Evolutionary conservation across 2,113 vertebrate species (phyloP).

Genomic region (Dermatemys mawii): DNA sequence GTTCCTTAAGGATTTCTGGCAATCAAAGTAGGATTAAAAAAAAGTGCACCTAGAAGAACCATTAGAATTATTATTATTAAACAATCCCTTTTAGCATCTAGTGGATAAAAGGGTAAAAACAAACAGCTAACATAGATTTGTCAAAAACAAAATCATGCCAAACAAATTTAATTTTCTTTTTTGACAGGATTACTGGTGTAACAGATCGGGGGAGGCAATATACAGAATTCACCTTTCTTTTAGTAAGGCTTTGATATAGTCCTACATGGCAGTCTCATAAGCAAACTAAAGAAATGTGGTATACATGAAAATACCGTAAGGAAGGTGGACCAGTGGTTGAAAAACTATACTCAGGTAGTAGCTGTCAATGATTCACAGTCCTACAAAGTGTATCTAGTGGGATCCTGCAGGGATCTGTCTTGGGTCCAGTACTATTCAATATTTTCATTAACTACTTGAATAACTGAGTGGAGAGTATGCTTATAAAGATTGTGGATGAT

Average conservation of each 20-base stretch:
- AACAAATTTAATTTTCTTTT: neutral
- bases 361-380: neutral
- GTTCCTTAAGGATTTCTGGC: neutral
- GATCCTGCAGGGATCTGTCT: neutral
- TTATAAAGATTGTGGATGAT: neutral
- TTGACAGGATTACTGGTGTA: neutral
- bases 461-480: neutral
- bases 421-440: neutral
- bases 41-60: neutral
- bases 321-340: neutral
- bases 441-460: neutral
- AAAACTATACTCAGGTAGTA: neutral
- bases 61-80: neutral
- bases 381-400: neutral
- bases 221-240: neutral
- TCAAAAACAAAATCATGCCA: neutral
- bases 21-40: neutral
- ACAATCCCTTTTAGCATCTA: neutral
- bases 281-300: neutral
- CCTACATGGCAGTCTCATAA: neutral
- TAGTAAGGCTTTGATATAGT: neutral
- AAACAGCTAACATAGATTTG: neutral
- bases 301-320: neutral
- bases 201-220: neutral
- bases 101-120: neutral